Base-by-base conservation (phyloP, 2,888 invertebrate species). In the Orthonevra nobilis region DNA sequence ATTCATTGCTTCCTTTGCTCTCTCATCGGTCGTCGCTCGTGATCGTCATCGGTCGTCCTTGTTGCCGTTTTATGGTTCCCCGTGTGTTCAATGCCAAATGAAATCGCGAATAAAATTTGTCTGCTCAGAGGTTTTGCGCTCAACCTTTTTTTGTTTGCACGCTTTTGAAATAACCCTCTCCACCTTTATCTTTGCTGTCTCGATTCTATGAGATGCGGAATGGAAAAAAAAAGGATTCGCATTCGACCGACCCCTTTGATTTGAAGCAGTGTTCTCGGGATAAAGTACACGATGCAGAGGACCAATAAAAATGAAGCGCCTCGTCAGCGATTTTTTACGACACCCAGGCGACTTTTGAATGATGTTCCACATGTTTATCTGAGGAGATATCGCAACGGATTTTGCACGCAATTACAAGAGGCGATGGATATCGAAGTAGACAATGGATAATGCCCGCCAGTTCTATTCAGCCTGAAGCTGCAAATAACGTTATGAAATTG, bases 301-400 rank as follows among this genome's bases (percentile, higher is more conserved):
- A 63, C 81, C 81, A 81, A 81, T 81, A 81, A 81, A 77, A 81
- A 63, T 63, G 69, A 81, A 74, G 81, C 23, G 63, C 63, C n/a
- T n/a, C 50, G 81, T 81, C 81, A 81, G 74, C 81, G 81, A 69
- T 68, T 81, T 81, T 81, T 81, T 74, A 81, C 74, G 74, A 81
- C 63, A 73, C 81, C 63, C 68, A 52, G 52, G 68, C 32, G 56
- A 68, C 68, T 61, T 79, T 79, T 79, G 54, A 61, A 50, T 79
- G 73, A 66, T 73, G 66, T 66, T 50, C 48, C 30, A 56, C 66
- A 64, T 61, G 73, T 56, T 68, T 77, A 52, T 60, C 58, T 36
- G 2, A 17, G 20, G n/a, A 19, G 19, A 40, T 23, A 23, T 23
- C 23, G 23, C 23, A 5, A 46, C 19, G 14, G 64, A 66, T 77